Conservation (phyloP, 1,140 invertebrate genomes). For the Danaus melanippus region DNA sequence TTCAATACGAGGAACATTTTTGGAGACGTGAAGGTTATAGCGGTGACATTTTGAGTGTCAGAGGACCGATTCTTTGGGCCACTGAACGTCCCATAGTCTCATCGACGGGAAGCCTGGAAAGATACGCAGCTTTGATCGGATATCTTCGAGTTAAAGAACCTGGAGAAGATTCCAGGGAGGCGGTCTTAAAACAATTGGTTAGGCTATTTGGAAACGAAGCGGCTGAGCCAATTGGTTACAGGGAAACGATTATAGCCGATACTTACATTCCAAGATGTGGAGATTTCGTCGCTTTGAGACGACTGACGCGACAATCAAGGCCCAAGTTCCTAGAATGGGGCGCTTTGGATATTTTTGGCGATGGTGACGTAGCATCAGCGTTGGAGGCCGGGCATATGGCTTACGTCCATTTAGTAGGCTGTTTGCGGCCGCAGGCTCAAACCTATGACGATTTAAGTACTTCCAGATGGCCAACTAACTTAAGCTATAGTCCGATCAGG, state of each 20-base stretch:
- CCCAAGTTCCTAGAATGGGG: slow-evolving; percentile 46
- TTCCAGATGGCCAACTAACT: slow-evolving; percentile 32
- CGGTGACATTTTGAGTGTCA: slow-evolving; percentile 55
- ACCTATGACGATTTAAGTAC: slow-evolving; percentile 43
- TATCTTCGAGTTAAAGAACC: slow-evolving; percentile 37
- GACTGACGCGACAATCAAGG: slow-evolving; percentile 24
- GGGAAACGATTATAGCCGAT: slow-evolving; percentile 43
- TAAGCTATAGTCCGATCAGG: slow-evolving; percentile 24
- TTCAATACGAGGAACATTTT: slow-evolving; percentile 50
- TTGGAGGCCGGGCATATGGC: slow-evolving; percentile 55
- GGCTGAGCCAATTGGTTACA: slow-evolving; percentile 37
- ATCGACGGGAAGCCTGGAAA: slow-evolving; percentile 32
- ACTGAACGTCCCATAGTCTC: slow-evolving; percentile 48
- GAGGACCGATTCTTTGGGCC: slow-evolving; percentile 59
- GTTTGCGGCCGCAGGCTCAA: slow-evolving; percentile 55
- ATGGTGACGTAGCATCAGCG: slow-evolving; percentile 52
- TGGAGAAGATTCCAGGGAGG: slow-evolving; percentile 28
- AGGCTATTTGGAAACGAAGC: slow-evolving; percentile 52
- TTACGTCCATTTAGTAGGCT: slow-evolving; percentile 45
- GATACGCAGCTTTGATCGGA: slow-evolving; percentile 40
- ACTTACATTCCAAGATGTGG: slow-evolving; percentile 49
- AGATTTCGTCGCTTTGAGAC: slow-evolving; percentile 42
- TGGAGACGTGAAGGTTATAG: slow-evolving; percentile 50
- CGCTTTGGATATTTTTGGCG: slow-evolving; percentile 51
- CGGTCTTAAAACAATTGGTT: slow-evolving; percentile 48